phyloP scores from a whole-genome alignment of 1,140 invertebrate genomes.

The Musca vetustissima region DNA sequence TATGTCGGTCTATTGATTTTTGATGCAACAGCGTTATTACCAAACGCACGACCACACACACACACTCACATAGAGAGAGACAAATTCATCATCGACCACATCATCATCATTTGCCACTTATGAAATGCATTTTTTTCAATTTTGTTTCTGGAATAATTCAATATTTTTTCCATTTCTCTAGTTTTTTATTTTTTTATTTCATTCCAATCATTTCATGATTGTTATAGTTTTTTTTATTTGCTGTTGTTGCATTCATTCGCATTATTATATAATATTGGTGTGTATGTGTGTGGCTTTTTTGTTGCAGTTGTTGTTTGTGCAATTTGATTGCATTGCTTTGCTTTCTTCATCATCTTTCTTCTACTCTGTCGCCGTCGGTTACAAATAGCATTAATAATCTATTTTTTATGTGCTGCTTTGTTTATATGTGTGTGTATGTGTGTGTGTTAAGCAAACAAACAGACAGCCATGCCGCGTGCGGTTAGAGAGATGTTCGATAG shows the following conservation, averaged over 20 bases:
- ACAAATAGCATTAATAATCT: not conserved
- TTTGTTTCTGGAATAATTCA: not conserved
- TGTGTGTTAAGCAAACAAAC: too few relatives aligned
- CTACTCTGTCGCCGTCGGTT: constrained; percentile 1
- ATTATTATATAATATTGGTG: not conserved
- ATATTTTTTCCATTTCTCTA: constrained; percentile 20
- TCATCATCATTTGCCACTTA: too few relatives aligned
- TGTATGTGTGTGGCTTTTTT: not conserved
- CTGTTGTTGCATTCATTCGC: not conserved
- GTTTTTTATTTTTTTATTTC: constrained; percentile 13
- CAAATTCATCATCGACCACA: too few relatives aligned
- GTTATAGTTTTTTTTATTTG: constrained; percentile 8
- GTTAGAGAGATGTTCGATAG: too few relatives aligned
- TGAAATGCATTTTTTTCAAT: not conserved
- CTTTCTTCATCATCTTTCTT: not conserved
- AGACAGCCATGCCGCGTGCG: too few relatives aligned
- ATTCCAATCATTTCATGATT: not conserved
- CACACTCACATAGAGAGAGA: too few relatives aligned
- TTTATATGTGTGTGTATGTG: too few relatives aligned
- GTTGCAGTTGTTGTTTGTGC: too few relatives aligned
- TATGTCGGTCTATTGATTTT: too few relatives aligned
- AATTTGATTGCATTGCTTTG: not conserved
- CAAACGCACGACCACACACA: too few relatives aligned
- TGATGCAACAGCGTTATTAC: too few relatives aligned
- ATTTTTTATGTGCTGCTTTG: too few relatives aligned